These are phyloP conservation scores for Gymnocheta viridis DNA, from an alignment of 2,888 invertebrate species.

Conservation along the genomic window DNA sequence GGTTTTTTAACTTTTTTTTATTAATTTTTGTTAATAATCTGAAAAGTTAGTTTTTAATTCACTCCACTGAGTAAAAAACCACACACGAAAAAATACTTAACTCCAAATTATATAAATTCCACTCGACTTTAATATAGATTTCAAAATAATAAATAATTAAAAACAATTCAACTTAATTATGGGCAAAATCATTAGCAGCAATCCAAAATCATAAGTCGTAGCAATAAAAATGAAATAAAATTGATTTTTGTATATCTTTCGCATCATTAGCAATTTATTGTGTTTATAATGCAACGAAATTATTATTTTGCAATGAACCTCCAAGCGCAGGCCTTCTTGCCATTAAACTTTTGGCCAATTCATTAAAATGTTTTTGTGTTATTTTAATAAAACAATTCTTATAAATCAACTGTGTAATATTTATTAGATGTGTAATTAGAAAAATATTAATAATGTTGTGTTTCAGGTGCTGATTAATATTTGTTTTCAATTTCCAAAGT, in stretches of 20 bases:
- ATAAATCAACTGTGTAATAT: not conserved
- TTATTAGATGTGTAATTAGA: not conserved
- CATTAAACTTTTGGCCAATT: no score
- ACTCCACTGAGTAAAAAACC: not conserved
- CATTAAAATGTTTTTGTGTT: no score
- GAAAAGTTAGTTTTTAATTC: slow-evolving; percentile 5
- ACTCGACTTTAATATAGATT: not conserved
- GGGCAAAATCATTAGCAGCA: not conserved
- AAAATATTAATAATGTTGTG: not conserved
- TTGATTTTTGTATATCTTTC: slow-evolving; percentile 1
- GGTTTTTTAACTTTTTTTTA: not conserved
- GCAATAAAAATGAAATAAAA: not conserved
- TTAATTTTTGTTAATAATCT: slow-evolving; percentile 21
- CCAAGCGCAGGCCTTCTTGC: no score
- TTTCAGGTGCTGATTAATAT: slow-evolving; percentile 46
- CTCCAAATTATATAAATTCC: not conserved
- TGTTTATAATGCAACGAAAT: not conserved
- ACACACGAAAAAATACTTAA: not conserved
- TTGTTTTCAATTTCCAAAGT: slow-evolving; percentile 31
- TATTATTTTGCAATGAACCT: not conserved
- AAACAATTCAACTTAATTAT: slow-evolving; percentile 36
- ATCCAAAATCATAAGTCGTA: not conserved
- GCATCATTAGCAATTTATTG: slow-evolving; percentile 41
- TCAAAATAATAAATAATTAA: slow-evolving; percentile 7
- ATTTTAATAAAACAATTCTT: not conserved